Evolutionary conservation across 2,113 vertebrate species (phyloP).

Genomic region (Thomomys bottae): DNA sequence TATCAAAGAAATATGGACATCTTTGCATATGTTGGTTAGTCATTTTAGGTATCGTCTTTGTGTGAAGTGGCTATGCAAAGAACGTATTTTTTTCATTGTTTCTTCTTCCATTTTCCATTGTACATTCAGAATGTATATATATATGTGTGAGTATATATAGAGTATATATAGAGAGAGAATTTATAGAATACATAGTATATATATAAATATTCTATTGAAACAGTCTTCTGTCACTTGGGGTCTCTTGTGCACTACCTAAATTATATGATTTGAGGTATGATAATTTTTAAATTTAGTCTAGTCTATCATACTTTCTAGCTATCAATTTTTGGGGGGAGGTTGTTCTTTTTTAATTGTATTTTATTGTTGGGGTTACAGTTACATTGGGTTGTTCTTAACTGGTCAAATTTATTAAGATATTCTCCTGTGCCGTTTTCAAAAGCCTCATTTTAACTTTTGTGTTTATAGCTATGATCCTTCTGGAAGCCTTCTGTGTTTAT

Average conservation of each 20-base stretch:
- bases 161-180: background rate
- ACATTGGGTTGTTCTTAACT: background rate
- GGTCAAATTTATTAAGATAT: background rate
- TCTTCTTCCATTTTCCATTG: background rate
- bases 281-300: conserved; percentile 10
- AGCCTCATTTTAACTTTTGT: background rate
- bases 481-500: background rate
- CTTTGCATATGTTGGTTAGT: background rate
- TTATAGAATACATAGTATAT: no score
- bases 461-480: background rate
- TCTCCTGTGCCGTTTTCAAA: no score
- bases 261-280: background rate
- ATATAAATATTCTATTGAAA: background rate
- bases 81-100: background rate
- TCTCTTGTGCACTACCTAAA: conserved; percentile 1
- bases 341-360: no score
- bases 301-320: background rate
- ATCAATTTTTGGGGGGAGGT: background rate
- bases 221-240: background rate
- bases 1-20: background rate
- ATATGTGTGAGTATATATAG: background rate
- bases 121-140: background rate
- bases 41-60: background rate
- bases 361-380: no score
- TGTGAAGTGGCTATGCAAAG: background rate